phyloP scores from a whole-genome alignment of 2,888 invertebrate species.

The Chrysolina americana region DNA sequence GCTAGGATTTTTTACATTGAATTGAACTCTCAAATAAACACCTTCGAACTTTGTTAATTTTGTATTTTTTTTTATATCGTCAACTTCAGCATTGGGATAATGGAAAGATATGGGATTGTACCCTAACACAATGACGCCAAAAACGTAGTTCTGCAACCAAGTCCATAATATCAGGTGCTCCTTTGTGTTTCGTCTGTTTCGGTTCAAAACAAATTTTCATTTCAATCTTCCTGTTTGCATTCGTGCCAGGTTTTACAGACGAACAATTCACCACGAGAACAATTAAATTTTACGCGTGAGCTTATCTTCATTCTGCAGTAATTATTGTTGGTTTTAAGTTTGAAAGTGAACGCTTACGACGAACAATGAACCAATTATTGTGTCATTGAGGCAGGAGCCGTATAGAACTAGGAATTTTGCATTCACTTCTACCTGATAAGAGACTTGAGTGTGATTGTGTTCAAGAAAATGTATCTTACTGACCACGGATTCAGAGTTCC shows the following conservation, averaged over 20 bases:
- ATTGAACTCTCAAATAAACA: no score
- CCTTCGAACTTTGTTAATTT: no score
- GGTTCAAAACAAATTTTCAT: background rate
- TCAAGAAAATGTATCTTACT: no score
- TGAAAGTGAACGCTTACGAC: background rate
- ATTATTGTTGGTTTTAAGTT: constrained; percentile 11
- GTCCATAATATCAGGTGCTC: background rate
- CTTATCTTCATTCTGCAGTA: background rate
- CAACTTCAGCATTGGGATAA: no score
- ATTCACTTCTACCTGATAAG: background rate
- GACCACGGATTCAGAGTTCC: no score
- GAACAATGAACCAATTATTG: background rate
- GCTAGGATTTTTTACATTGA: no score
- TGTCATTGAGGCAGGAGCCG: background rate
- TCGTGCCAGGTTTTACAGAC: background rate
- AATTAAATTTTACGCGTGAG: background rate
- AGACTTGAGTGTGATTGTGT: no score
- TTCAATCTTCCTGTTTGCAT: background rate
- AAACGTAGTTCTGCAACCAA: no score
- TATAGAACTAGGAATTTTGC: background rate
- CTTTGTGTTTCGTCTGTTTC: background rate
- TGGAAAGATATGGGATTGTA: no score
- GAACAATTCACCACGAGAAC: background rate
- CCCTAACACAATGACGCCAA: no score
- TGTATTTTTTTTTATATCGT: no score